Percentiles rank a stretch among this genome's conserved stretches.
These are phyloP conservation scores for Aptenodytes forsteri DNA, from an alignment of 2,113 vertebrate genomes.

Conservation along the genomic window DNA sequence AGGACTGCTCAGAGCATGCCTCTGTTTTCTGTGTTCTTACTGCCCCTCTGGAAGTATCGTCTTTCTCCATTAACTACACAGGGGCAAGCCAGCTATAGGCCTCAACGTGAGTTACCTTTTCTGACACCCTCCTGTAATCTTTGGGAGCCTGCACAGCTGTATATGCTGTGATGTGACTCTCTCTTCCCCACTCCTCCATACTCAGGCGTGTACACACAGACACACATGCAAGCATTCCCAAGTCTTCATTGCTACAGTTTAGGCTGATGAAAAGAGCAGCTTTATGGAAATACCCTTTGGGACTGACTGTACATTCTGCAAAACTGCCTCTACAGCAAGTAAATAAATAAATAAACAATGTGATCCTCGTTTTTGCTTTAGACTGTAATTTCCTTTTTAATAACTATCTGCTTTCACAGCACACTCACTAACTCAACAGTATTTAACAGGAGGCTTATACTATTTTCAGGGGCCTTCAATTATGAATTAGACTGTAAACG, in stretches of 20 bases:
- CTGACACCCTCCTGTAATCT: background rate
- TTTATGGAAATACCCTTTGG: background rate
- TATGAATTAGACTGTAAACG: background rate
- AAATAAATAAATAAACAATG: conserved; percentile 34
- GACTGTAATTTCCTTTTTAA: background rate
- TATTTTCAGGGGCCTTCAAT: conserved; percentile 2
- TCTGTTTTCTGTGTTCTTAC: background rate
- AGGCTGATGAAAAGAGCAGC: background rate
- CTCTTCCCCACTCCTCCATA: background rate
- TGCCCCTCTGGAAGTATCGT: background rate
- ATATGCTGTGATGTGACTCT: background rate
- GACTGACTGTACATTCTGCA: background rate
- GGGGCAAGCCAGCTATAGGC: background rate
- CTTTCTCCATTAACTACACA: background rate
- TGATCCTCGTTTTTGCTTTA: background rate
- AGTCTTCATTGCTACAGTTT: background rate
- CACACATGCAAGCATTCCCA: background rate
- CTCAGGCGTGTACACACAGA: background rate
- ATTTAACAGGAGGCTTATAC: background rate
- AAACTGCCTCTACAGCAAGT: background rate
- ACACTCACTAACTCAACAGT: background rate
- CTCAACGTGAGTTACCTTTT: rapidly evolving
- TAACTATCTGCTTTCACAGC: background rate
- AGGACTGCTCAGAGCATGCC: background rate
- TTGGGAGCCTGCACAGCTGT: background rate